A percentile compares a stretch with the other conserved stretches of the same genome.
Evolutionary conservation across 2,113 vertebrate species (phyloP).

Genomic region (Gavialis gangeticus): DNA sequence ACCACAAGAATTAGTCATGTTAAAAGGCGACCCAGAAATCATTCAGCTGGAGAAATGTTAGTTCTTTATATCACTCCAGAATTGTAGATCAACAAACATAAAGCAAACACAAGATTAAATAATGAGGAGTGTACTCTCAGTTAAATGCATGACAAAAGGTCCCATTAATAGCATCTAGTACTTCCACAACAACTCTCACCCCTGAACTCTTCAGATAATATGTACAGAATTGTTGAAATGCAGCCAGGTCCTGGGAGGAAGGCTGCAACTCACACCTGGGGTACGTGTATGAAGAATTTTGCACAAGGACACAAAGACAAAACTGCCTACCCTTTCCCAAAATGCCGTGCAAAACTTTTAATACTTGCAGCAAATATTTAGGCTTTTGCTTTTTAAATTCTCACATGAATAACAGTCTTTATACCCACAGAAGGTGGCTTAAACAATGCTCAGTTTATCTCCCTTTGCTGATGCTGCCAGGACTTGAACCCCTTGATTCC

Average conservation of each 20-base stretch:
- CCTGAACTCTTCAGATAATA: conserved; percentile 26
- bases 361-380: accelerated
- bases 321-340: background rate
- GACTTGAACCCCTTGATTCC: background rate
- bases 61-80: background rate
- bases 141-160: conserved; percentile 7
- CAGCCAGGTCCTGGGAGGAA: background rate
- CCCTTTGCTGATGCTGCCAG: background rate
- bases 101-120: conserved; percentile 21
- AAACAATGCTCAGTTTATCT: background rate
- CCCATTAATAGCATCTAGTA: conserved; percentile 6
- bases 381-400: background rate
- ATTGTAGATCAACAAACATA: background rate
- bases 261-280: background rate
- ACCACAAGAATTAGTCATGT: conserved; percentile 49
- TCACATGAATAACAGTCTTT: accelerated
- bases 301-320: background rate
- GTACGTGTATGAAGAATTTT: background rate
- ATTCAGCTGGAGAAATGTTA: background rate
- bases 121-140: conserved; percentile 8
- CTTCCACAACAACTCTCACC: conserved; percentile 1
- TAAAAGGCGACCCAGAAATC: conserved; percentile 43
- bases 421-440: background rate
- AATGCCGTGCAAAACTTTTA: background rate
- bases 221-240: background rate